Base-by-base conservation (phyloP, 64 coral and sea anemone genomes). In the Pocillopora damicornis region DNA sequence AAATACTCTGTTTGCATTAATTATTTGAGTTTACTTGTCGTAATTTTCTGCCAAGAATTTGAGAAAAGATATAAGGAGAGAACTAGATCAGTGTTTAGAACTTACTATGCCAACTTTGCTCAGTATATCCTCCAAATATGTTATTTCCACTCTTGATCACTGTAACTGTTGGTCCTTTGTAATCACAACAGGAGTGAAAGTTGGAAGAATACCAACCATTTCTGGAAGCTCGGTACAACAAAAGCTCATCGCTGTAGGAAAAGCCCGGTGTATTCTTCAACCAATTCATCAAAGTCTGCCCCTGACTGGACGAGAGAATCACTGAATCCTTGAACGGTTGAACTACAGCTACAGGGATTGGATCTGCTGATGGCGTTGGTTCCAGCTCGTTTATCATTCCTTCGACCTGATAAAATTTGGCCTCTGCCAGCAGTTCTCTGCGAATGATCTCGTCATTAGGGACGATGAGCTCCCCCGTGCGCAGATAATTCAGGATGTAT, bases 401-500 rank as follows among this genome's bases (percentile, higher is more conserved):
- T 15, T 37, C 30, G 16, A 87, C 34, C 37, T 79, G 87, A 60
- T 88, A 78, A 61, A 79, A 88, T 11, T 88, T 59, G 10, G 87
- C 86, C 18, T 88, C 86, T 16, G 18, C 30, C 17, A 88, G 65
- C 7, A 88, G 37, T 17, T 88, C 86, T 25, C 83, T 35, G 0
- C 5, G 16, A 14, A 75, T 62, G 12, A 74, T 23, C 57, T 61
- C 36, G 8, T 81, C 77, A 5, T 90, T 42, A 5, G 76, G 87
- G 13, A 89, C 51, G 26, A 77, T 6, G 1, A 88, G 86, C 36
- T 82, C 60, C 17, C 64, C 77, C 9, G 88, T 90, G 23, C 88
- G 74, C 9, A 88, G 60, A 60, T 78, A 88, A 51, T 88, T 88
- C 75, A 88, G 36, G 74, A 78, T 88, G 58, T 79, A 88, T 6